phyloP scores from a whole-genome alignment of 1,140 invertebrate species.

The Galendromus occidentalis region DNA sequence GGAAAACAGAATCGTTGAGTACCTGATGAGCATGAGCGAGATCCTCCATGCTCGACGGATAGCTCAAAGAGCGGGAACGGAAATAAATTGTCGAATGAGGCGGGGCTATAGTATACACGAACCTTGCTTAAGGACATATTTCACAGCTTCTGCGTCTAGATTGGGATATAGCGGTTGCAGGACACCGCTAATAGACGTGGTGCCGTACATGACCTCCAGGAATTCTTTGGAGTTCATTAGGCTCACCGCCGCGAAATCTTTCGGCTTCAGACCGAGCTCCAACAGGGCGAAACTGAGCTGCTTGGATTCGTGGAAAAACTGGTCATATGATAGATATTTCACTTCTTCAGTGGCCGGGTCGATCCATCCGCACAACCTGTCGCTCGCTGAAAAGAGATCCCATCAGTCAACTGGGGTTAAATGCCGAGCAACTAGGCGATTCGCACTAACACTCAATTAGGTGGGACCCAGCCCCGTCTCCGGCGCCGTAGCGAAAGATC shows the following conservation, averaged over 20 bases:
- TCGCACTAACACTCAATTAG: no score
- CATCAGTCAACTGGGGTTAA: background rate
- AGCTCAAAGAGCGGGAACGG: no score
- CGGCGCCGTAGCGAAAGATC: no score
- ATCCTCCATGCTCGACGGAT: no score
- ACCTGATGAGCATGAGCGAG: no score
- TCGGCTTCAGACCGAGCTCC: background rate
- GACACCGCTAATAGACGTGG: background rate
- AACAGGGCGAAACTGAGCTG: background rate
- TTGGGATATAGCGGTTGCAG: slow-evolving; percentile 8
- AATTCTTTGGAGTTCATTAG: background rate
- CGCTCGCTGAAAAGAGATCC: background rate
- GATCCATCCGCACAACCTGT: slow-evolving; percentile 4
- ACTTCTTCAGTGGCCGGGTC: background rate
- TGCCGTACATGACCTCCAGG: background rate
- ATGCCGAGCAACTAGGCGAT: no score
- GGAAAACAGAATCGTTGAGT: background rate
- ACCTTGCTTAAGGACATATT: slow-evolving; percentile 4
- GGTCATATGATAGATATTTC: background rate
- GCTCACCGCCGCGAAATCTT: background rate
- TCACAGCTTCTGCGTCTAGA: background rate
- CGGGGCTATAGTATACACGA: background rate
- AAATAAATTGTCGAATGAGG: no score
- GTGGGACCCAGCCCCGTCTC: no score
- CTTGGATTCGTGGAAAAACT: slow-evolving; percentile 4